phyloP scores from a whole-genome alignment of 2,888 invertebrate species.

The Ophion obscuratus region DNA sequence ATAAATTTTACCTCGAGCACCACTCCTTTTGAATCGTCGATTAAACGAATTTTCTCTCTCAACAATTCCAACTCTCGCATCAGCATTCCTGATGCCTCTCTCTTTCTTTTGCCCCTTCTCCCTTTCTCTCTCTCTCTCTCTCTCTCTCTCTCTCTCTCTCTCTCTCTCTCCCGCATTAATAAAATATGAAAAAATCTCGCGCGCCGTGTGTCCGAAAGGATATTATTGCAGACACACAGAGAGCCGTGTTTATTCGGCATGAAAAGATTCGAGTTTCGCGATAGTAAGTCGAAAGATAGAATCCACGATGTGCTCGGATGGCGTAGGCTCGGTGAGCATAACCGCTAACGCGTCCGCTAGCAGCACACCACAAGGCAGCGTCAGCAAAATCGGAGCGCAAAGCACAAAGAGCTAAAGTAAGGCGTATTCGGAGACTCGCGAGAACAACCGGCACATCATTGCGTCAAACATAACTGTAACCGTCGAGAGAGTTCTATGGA shows the following conservation, averaged over 20 bases:
- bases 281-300: conserved; percentile 59
- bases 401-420: conserved; percentile 18
- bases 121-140: background rate
- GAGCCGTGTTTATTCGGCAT: conserved; percentile 62
- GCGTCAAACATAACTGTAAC: conserved; percentile 37
- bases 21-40: too few relatives aligned
- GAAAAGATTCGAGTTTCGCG: conserved; percentile 69
- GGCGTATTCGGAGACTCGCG: conserved; percentile 30
- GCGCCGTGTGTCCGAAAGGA: conserved; percentile 1
- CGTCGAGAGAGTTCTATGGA: conserved; percentile 25
- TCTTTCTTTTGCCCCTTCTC: background rate
- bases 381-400: conserved; percentile 27
- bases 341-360: background rate
- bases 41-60: too few relatives aligned
- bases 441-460: conserved; percentile 21
- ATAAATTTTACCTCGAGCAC: too few relatives aligned
- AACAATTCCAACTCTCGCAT: too few relatives aligned
- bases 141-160: background rate
- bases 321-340: conserved; percentile 29
- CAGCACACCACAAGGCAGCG: background rate
- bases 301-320: conserved; percentile 18
- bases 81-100: background rate
- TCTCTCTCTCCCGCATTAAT: background rate
- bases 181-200: background rate
- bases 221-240: background rate